A percentile compares a stretch with the other conserved stretches of the same genome.
These are phyloP conservation scores for Cepaea hortensis DNA, from an alignment of 2,888 invertebrate genomes.

Conservation along the genomic window DNA sequence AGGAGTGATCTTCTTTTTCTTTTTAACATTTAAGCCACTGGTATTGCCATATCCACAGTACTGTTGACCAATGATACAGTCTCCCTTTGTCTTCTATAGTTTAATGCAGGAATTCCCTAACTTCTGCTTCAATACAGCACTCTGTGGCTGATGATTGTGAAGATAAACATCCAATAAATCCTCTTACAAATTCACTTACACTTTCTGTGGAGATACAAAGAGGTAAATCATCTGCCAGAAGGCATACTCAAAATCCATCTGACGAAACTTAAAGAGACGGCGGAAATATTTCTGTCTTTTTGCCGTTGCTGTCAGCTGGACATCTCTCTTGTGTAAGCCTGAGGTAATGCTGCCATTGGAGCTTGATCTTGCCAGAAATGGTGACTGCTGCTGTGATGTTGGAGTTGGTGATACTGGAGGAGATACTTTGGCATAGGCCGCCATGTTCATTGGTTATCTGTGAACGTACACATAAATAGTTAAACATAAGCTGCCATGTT, in stretches of 20 bases:
- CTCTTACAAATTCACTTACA: conserved; percentile 76
- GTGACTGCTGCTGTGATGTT: conserved; percentile 57
- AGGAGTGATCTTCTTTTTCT: no score
- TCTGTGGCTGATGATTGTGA: no score
- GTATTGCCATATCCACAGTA: no score
- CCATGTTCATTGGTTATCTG: conserved; percentile 36
- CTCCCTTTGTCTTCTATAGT: no score
- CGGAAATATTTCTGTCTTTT: conserved; percentile 83
- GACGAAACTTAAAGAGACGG: conserved; percentile 86
- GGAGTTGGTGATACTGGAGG: conserved; percentile 67
- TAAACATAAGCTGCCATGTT: conserved; percentile 52
- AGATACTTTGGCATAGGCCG: conserved; percentile 61
- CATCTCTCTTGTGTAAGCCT: conserved; percentile 52
- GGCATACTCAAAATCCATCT: conserved; percentile 99
- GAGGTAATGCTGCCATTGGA: conserved; percentile 41
- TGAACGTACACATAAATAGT: no score
- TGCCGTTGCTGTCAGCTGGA: conserved; percentile 84
- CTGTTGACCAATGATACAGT: no score
- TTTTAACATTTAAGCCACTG: no score
- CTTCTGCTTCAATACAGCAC: no score
- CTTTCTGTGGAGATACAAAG: conserved; percentile 95
- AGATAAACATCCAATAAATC: no score
- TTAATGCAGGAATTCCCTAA: no score
- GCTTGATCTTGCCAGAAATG: conserved; percentile 49
- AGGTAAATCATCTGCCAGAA: conserved; percentile 99